A percentile compares a stretch with the other conserved stretches of the same genome.
phyloP scores from a whole-genome alignment of 2,888 invertebrate species.

The Drosophila longiperda region DNA sequence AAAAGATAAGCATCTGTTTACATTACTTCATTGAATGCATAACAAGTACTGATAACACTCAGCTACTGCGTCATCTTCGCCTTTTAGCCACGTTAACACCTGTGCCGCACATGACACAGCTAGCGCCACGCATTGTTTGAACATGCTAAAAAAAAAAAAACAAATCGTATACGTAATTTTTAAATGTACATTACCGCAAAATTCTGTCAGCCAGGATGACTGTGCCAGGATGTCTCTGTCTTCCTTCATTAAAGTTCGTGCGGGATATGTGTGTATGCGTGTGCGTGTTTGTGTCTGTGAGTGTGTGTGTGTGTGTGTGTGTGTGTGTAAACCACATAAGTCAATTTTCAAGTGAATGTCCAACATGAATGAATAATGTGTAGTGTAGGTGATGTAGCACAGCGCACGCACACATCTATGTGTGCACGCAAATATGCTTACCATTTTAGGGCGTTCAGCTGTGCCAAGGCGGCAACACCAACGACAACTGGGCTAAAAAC shows the following conservation, averaged over 20 bases:
- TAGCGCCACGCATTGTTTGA: slow-evolving; percentile 27
- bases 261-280: not conserved
- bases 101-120: slow-evolving; percentile 31
- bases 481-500: slow-evolving; percentile 24
- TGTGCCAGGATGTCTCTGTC: slow-evolving; percentile 41
- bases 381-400: slow-evolving; percentile 36
- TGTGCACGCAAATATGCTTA: slow-evolving; percentile 51
- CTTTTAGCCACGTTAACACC: slow-evolving; percentile 38
- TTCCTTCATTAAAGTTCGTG: not conserved
- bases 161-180: slow-evolving; percentile 57
- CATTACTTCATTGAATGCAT: not conserved
- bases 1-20: not conserved
- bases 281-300: slow-evolving; percentile 11
- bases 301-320: slow-evolving; percentile 21
- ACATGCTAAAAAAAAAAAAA: slow-evolving; percentile 32
- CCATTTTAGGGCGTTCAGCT: slow-evolving; percentile 53
- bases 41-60: not conserved
- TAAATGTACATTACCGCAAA: slow-evolving; percentile 60
- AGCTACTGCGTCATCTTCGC: not conserved
- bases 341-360: slow-evolving; percentile 76
- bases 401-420: slow-evolving; percentile 4
- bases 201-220: slow-evolving; percentile 46
- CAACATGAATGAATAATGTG: slow-evolving; percentile 76
- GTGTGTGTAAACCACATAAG: slow-evolving; percentile 58
- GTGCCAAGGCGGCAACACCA: slow-evolving; percentile 32